Percentiles rank a stretch among this genome's conserved stretches.
Evolutionary conservation across 2,113 vertebrate species (phyloP).

Genomic region (Origma solitaria): DNA sequence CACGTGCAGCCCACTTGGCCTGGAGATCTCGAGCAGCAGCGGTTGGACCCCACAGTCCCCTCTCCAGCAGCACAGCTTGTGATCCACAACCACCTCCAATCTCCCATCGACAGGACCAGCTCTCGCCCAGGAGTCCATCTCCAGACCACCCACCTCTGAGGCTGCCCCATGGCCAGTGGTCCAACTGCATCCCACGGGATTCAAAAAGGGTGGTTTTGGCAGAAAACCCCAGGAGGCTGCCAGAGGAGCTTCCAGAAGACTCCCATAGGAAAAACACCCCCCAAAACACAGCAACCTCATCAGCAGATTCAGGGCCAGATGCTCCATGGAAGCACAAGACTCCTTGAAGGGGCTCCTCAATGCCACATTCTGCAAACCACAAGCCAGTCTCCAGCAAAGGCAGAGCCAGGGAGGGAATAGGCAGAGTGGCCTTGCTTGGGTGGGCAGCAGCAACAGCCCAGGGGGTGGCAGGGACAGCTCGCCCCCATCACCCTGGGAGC

Average conservation of each 20-base stretch:
- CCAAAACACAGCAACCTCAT: neutral
- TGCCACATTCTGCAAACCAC: neutral
- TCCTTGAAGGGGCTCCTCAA: neutral
- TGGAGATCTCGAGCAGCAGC: neutral
- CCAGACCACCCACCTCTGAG: neutral
- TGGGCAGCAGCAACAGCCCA: neutral
- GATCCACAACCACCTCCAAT: rapidly evolving
- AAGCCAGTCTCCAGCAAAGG: neutral
- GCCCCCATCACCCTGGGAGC: rapidly evolving
- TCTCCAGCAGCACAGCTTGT: neutral
- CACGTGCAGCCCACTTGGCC: neutral
- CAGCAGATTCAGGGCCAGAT: neutral
- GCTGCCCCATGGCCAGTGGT: neutral
- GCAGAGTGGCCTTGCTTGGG: neutral
- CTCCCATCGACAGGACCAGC: neutral
- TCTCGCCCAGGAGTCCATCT: neutral
- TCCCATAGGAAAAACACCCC: neutral
- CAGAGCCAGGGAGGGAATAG: neutral
- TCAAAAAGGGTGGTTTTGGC: neutral
- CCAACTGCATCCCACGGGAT: neutral
- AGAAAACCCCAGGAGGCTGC: neutral
- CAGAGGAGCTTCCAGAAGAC: neutral
- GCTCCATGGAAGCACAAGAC: rapidly evolving
- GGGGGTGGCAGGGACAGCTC: neutral
- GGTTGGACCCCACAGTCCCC: neutral